Percentiles rank a stretch among this genome's conserved stretches.
Conservation (phyloP, 2,113 vertebrate species). For the Falco punctatus region DNA sequence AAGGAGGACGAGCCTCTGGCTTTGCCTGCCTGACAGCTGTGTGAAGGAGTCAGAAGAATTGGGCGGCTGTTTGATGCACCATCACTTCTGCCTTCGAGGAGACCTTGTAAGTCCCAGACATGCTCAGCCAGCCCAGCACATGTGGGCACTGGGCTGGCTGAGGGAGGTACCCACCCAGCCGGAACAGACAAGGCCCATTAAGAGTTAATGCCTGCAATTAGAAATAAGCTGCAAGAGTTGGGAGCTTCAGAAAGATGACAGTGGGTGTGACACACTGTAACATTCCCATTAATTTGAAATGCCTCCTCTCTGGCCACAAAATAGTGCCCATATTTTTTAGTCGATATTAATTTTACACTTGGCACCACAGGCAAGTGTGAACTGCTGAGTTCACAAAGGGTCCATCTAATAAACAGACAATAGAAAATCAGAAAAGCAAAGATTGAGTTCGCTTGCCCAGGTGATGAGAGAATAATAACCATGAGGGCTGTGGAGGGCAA, state of each 20-base stretch:
- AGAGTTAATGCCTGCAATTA: constrained; percentile 61
- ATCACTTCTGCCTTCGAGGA: neutral
- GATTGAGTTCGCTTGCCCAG: constrained; percentile 50
- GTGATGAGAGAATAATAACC: constrained; percentile 43
- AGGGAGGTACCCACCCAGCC: neutral
- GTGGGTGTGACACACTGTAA: constrained; percentile 61
- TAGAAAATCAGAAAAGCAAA: constrained; percentile 45
- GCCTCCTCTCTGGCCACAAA: constrained; percentile 56
- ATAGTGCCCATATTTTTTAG: constrained; percentile 69
- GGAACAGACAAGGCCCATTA: neutral
- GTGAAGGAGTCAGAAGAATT: neutral
- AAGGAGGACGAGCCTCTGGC: neutral
- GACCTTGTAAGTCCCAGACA: neutral
- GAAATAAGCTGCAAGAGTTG: constrained; percentile 27
- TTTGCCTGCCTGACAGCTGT: neutral
- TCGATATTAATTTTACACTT: constrained; percentile 78
- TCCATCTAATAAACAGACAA: constrained; percentile 71
- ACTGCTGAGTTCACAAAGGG: constrained; percentile 66
- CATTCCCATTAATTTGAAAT: constrained; percentile 61
- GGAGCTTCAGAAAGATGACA: constrained; percentile 28
- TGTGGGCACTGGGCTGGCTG: neutral
- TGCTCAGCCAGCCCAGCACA: neutral
- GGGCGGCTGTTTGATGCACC: neutral
- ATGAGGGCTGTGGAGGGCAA: constrained; percentile 39
- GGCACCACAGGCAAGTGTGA: constrained; percentile 61